phyloP scores from a whole-genome alignment of 1,140 invertebrate genomes.

The Drosophila orena region DNA sequence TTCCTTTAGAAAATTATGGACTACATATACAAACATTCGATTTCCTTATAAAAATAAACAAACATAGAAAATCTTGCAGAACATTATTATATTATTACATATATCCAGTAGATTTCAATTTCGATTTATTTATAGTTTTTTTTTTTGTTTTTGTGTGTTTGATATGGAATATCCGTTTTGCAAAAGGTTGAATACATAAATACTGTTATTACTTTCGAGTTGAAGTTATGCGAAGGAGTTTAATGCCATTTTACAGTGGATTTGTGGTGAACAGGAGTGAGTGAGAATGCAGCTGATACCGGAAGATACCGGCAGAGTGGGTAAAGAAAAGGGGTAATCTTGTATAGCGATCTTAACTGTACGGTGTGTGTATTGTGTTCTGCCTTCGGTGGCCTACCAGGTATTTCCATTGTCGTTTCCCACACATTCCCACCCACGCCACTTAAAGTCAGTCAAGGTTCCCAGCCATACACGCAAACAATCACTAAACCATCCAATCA shows the following conservation, averaged over 20 bases:
- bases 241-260: slow-evolving; percentile 68
- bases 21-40: slow-evolving; percentile 76
- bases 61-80: slow-evolving; percentile 68
- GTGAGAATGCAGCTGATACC: slow-evolving; percentile 31
- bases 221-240: slow-evolving; percentile 52
- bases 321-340: slow-evolving; percentile 13
- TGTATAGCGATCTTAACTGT: slow-evolving; percentile 19
- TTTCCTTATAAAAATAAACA: slow-evolving; percentile 73
- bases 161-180: slow-evolving; percentile 61
- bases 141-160: slow-evolving; percentile 29
- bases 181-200: slow-evolving; percentile 63
- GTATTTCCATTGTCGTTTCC: slow-evolving; percentile 49
- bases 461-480: slow-evolving; percentile 20
- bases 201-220: slow-evolving; percentile 41
- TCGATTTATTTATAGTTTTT: slow-evolving; percentile 5
- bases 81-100: slow-evolving; percentile 55
- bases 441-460: slow-evolving; percentile 61
- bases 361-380: slow-evolving; percentile 17
- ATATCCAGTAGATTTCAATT: slow-evolving; percentile 29
- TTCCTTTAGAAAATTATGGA: slow-evolving; percentile 74
- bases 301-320: slow-evolving; percentile 22
- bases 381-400: slow-evolving; percentile 60
- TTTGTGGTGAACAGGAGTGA: slow-evolving; percentile 29
- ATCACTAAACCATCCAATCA: slow-evolving; percentile 3
- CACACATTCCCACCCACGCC: slow-evolving; percentile 36